Evolutionary conservation across 2,797 vertebrate species (phyloP).

Genomic region (Cossypha heuglini): DNA sequence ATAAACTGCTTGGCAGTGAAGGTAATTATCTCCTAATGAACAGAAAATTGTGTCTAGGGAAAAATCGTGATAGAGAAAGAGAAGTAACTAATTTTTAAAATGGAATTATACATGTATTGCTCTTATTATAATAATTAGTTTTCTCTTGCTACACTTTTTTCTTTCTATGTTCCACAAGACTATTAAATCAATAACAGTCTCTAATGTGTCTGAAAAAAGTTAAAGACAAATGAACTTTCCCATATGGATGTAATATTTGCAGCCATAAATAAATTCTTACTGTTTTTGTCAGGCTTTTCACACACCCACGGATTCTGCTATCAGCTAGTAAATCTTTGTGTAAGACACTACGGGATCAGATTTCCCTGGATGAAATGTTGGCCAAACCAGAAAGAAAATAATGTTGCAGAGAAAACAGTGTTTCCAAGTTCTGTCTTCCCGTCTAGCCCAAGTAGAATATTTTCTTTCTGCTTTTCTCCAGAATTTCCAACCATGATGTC

Average conservation of each 20-base stretch:
- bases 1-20: slow-evolving; percentile 51
- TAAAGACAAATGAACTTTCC: slow-evolving; percentile 61
- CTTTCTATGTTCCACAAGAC: slow-evolving; percentile 3
- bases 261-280: slow-evolving; percentile 61
- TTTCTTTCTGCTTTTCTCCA: neutral
- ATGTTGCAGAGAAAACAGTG: neutral
- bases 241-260: slow-evolving; percentile 69
- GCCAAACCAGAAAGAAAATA: slow-evolving; percentile 3
- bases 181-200: slow-evolving; percentile 63
- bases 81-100: slow-evolving; percentile 26
- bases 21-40: slow-evolving; percentile 70
- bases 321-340: slow-evolving; percentile 46
- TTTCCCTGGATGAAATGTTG: neutral
- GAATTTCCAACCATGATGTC: neutral
- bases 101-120: slow-evolving; percentile 51
- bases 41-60: slow-evolving; percentile 36
- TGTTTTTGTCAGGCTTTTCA: slow-evolving; percentile 33
- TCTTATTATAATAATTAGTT: slow-evolving; percentile 67
- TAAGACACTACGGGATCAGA: slow-evolving; percentile 6
- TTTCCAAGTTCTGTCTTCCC: neutral
- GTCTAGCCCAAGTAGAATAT: neutral
- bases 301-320: slow-evolving; percentile 47
- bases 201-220: slow-evolving; percentile 46
- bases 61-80: slow-evolving; percentile 40
- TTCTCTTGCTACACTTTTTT: neutral